Base-by-base conservation (phyloP, 2,113 vertebrate species). In the Nansenia antarctica region DNA sequence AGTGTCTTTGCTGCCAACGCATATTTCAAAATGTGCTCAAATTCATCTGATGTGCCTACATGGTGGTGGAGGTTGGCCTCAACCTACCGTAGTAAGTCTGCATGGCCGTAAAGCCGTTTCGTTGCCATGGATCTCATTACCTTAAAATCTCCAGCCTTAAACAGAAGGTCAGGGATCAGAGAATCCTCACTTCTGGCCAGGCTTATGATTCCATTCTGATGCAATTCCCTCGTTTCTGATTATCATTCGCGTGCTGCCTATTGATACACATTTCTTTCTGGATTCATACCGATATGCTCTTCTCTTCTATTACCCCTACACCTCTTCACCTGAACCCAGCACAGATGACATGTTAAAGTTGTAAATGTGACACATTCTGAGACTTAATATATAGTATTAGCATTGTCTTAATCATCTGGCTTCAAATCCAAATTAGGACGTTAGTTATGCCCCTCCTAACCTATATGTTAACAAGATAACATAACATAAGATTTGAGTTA, bases 91-190 rank as follows among this genome's bases (percentile, higher is more conserved):
- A 54, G n/a, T 45, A 59, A 32, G 67, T 74, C 65, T 67, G 60
- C n/a, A n/a, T n/a, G n/a, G n/a, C n/a, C 15, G 9, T 49, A 49
- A n/a, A 49, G 6, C 45, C 6, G 1, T 49, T 49, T 49, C 45
- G 18, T 42, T 76, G 69, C 74, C 80, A 82, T 86, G 72, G 83
- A 88, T 89, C 87, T 91, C 89, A 90, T 91, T 89, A 90, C 85
- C 14, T 83, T 82, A 81, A 88, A 86, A 89, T 81, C 83, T 76
- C 84, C 81, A 68, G 77, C 77, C 45, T 86, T 83, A 91, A 88
- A 88, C 88, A 88, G 85, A 89, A 87, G 90, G 87, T 91, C 90
- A 92, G 78, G 86, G 82, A 82, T 90, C 83, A 87, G 85, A 84
- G 86, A 87, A 91, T 88, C 84, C 80, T 73, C 82, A 82, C 82